These are phyloP conservation scores for Brenthis daphne DNA, from an alignment of 2,888 invertebrate genomes.

Conservation along the genomic window DNA sequence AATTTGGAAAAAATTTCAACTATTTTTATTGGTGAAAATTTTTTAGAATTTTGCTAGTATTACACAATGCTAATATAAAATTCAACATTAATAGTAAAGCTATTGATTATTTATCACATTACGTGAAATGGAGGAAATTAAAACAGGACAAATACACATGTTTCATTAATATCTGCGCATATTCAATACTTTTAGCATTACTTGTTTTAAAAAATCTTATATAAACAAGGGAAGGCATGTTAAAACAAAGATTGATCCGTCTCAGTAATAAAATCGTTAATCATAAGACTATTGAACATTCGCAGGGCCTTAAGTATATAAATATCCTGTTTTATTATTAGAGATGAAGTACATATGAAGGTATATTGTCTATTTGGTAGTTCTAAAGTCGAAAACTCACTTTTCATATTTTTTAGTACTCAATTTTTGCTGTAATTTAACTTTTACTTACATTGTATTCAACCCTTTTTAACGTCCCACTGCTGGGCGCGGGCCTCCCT, in stretches of 20 bases:
- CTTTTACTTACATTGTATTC: no score
- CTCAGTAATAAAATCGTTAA: background rate
- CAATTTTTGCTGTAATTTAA: no score
- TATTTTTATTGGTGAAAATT: no score
- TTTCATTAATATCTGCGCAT: background rate
- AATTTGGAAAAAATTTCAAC: no score
- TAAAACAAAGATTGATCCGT: no score
- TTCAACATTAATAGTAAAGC: conserved; percentile 12
- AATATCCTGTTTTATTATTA: background rate
- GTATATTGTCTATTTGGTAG: background rate
- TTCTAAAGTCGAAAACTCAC: no score
- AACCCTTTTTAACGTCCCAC: no score
- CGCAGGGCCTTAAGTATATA: background rate
- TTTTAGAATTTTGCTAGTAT: background rate
- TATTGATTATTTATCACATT: conserved; percentile 18
- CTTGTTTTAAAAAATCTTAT: background rate
- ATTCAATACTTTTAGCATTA: conserved; percentile 4
- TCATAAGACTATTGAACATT: conserved; percentile 5
- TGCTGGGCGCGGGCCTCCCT: no score
- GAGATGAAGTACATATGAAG: background rate
- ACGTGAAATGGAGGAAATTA: conserved; percentile 3
- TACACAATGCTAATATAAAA: conserved; percentile 9
- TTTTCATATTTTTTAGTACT: no score
- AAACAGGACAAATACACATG: background rate
- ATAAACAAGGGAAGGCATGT: no score